Evolutionary conservation across 2,113 vertebrate genomes (phyloP), one percentile per base, ranked within the genome.

Genomic region (Erpornis zantholeuca): DNA sequence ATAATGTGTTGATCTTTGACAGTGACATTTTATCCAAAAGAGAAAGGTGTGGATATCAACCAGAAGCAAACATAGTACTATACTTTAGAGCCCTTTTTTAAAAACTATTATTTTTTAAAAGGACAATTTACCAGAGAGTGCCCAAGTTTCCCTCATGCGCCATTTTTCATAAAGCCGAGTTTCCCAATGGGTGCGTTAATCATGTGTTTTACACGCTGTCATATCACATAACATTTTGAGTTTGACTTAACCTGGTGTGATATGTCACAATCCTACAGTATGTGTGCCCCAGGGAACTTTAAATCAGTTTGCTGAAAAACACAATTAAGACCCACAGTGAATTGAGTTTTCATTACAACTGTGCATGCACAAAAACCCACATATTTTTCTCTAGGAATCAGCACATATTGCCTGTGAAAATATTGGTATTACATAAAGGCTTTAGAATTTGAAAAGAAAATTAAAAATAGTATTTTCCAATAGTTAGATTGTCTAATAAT

Each of bases 171-270:
- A 88, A 92, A 97, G 63, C 44, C 56, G 84, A 80, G 60, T 88
- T 96, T 97, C 96, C 96, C 86, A 87, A 88, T 94, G 92, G 96
- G 87, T 97, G 84, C 20, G 14, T 95, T 96, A 97, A 97, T 96
- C 97, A 96, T 97, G 93, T 96, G 85, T 96, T 97, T 96, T 97
- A 97, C 96, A 97, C 94, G 80, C 96, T 97, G 97, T 97, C 97
- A 96, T 97, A 97, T 97, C 94, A 97, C 89, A 97, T 97, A 97
- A 94, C 93, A 81, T 97, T 97, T 95, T 96, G 92, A 96, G 57
- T 97, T 97, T 96, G 91, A 96, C 96, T 97, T 97, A 97, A 97
- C 96, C 96, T 97, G 97, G 97, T 97, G 95, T 97, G 97, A 97
- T 97, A 96, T 94, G 94, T 96, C 96, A 97, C 97, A 96, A 94